Conservation (phyloP, 2,113 vertebrate genomes). For the Nyctereutes procyonoides region DNA sequence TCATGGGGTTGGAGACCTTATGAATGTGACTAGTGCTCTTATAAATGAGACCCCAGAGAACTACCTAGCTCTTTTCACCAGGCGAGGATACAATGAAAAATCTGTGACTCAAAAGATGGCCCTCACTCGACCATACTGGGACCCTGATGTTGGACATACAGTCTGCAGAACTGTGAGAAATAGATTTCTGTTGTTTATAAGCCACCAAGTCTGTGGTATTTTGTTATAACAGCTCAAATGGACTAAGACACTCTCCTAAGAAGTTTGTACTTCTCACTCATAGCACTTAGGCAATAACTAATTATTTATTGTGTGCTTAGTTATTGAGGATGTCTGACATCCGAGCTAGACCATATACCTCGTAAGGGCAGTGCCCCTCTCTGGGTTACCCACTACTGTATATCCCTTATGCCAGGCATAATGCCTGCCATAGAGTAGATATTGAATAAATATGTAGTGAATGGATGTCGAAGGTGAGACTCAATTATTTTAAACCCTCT, state of each 20-base stretch:
- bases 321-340: background rate
- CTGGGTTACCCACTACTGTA: background rate
- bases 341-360: too few relatives aligned
- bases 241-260: background rate
- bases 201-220: background rate
- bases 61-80: background rate
- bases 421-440: background rate
- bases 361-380: background rate
- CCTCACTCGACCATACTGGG: too few relatives aligned
- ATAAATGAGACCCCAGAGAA: background rate
- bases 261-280: background rate
- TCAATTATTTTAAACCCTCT: conserved; percentile 14
- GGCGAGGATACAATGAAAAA: background rate
- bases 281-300: fast-evolving
- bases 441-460: background rate
- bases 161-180: background rate
- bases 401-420: background rate
- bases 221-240: background rate
- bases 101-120: background rate
- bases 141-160: background rate
- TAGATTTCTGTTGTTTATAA: background rate
- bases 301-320: background rate
- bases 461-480: background rate
- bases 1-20: background rate
- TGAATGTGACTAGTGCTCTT: background rate